A percentile compares a stretch with the other conserved stretches of the same genome.
phyloP scores from a whole-genome alignment of 2,888 invertebrate species.

The Athrips mouffetella region DNA sequence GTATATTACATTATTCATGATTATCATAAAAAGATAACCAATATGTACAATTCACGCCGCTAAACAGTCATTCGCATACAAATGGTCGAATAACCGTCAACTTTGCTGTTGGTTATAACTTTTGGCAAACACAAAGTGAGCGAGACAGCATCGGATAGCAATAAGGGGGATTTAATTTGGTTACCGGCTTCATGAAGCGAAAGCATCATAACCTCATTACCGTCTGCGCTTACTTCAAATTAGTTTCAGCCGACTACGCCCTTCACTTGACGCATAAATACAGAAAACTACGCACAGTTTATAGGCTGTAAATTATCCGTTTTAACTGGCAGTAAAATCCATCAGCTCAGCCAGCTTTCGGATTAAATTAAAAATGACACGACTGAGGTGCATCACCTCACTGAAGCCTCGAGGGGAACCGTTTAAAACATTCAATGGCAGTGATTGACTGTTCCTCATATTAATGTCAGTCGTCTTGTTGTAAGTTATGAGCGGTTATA shows the following conservation, averaged over 20 bases:
- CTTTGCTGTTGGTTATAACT: slow-evolving; percentile 3
- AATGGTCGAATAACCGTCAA: slow-evolving; percentile 10
- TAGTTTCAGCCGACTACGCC: slow-evolving; percentile 10
- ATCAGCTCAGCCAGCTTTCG: slow-evolving; percentile 11
- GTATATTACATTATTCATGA: slow-evolving; percentile 6
- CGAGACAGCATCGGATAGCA: slow-evolving; percentile 8
- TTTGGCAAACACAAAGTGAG: background rate
- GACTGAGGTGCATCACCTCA: slow-evolving; percentile 12
- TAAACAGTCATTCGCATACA: slow-evolving; percentile 10
- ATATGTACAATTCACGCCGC: slow-evolving; percentile 3
- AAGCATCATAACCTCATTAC: slow-evolving; percentile 11
- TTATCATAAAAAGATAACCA: slow-evolving; percentile 8
- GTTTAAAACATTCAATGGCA: slow-evolving; percentile 6
- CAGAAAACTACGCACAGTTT: slow-evolving; percentile 12
- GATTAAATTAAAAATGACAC: slow-evolving; percentile 18
- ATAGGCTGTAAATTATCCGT: slow-evolving; percentile 20
- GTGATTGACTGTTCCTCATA: slow-evolving; percentile 6
- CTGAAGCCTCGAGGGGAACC: background rate
- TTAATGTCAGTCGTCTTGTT: background rate
- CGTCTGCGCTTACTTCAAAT: slow-evolving; percentile 9
- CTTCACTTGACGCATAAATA: slow-evolving; percentile 9
- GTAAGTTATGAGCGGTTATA: too few species aligned
- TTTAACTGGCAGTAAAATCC: slow-evolving; percentile 21
- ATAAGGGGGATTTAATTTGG: slow-evolving; percentile 10
- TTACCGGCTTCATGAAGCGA: slow-evolving; percentile 11